Evolutionary conservation across 2,888 invertebrate species (phyloP), one percentile per base, ranked within the genome.

Genomic region (Agrotis exclamationis): DNA sequence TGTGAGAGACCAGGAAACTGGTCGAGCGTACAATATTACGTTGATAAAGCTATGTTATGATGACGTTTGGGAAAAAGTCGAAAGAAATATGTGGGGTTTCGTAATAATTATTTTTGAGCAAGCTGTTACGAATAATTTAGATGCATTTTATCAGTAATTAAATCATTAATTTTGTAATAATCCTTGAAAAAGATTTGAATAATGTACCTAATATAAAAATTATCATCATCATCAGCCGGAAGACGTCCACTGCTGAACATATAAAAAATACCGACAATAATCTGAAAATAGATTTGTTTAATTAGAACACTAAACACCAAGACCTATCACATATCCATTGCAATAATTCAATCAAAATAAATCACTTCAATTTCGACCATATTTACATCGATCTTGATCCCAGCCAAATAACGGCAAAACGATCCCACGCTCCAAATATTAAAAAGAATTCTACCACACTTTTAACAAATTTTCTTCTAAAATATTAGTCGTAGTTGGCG

Each of bases 1-100:
- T 80, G 84, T 80, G 75, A 79, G 81, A 71, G 71, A 69, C 65
- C 54, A 60, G 71, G 63, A 63, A 80, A 65, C 58, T 73, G 64
- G 50, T 54, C 60, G 68, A 72, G 50, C 68, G 63, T 33, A 60
- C 68, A 56, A 53, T 66, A 79, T 75, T 65, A 54, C 56, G 20
- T 20, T 63, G 14, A 53, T 62, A 54, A 53, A 60, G 44, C 66
- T 59, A 24, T 13, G 44, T 1, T 28, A 3, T 56, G 39, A 39
- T 28, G 50, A 39, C 39, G 16, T 57, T 62, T 39, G 24, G 22
- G 11, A 18, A 59, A 59, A 50, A 33, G 1, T 5, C 0, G 9
- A 22, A 22, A 20, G 7, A 22, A 62, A 16, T 33, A 1, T n/a
- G 14, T 24, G 3, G 39, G 39, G 39, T 39, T 39, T 39, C 39